These are phyloP conservation scores for Netelia virgata DNA, from an alignment of 2,888 invertebrate genomes.

Conservation along the genomic window DNA sequence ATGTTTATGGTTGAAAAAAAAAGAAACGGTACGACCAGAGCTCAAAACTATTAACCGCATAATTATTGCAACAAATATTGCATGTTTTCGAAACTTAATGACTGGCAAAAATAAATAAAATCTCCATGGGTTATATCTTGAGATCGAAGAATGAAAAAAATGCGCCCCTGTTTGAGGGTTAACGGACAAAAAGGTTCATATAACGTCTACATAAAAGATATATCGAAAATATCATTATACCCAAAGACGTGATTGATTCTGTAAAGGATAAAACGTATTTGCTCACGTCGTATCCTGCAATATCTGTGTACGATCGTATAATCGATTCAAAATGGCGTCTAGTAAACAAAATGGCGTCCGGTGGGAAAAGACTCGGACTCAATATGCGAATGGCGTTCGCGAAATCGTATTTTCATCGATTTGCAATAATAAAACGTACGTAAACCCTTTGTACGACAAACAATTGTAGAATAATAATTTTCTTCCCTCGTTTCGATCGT, in stretches of 20 bases:
- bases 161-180: slow-evolving; percentile 31
- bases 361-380: neutral
- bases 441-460: neutral
- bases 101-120: neutral
- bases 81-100: neutral
- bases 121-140: neutral
- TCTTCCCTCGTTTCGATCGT: neutral
- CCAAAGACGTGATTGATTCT: slow-evolving; percentile 19
- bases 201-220: slow-evolving; percentile 15
- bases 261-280: neutral
- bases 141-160: neutral
- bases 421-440: slow-evolving; percentile 48
- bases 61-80: neutral
- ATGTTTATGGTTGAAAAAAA: neutral
- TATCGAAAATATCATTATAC: slow-evolving; percentile 16
- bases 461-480: neutral
- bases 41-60: neutral
- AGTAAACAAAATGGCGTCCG: slow-evolving; percentile 3
- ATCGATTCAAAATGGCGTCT: slow-evolving; percentile 25
- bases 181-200: neutral
- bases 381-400: slow-evolving; percentile 41
- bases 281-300: neutral
- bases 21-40: neutral
- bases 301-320: neutral
- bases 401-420: slow-evolving; percentile 50